Evolutionary conservation across 2,888 invertebrate species (phyloP), one percentile per base, ranked within the genome.

Genomic region (Hyalella azteca): DNA sequence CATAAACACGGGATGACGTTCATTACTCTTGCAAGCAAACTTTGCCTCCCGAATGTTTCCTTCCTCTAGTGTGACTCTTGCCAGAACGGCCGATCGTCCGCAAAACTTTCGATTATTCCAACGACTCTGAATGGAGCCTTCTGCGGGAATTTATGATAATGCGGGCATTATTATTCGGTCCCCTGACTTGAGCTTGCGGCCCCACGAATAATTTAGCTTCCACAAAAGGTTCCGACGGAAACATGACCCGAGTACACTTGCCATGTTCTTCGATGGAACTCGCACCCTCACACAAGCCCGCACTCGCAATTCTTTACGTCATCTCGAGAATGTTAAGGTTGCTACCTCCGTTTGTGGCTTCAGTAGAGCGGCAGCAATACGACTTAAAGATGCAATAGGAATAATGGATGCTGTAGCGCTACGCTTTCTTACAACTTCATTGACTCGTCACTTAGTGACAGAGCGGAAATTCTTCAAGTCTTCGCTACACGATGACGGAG

Each of bases 101-200:
- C 32, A 36, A 66, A 66, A 66, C 36, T 32, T 66, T 66, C 66
- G 66, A 66, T 66, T 66, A 66, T 66, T 66, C 66, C 66, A 36
- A 66, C 66, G 66, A 66, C 66, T 66, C 66, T 36, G 66, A 66
- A 66, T 66, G 66, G 66, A 66, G 66, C 66, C n/a, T 66, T 66
- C 66, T 66, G 66, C 29, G 66, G 39, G 66, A 66, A 66, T 66
- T 66, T 66, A 66, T 66, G 66, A 29, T 66, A 66, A 66, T 66
- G 36, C 32, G 66, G 66, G 32, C 66, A 66, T 66, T 66, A 66
- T 66, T 66, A 66, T 66, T 66, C 66, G 66, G 66, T 66, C 66
- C 36, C 66, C 66, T 3, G 66, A 66, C 66, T 66, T 66, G 36
- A 66, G 66, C 36, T 36, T 66, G 15, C 36, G 36, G 66, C 66